Evolutionary conservation across 1,140 invertebrate genomes (phyloP), one percentile per base, ranked within the genome.

Genomic region (Drosophila kepulauana): DNA sequence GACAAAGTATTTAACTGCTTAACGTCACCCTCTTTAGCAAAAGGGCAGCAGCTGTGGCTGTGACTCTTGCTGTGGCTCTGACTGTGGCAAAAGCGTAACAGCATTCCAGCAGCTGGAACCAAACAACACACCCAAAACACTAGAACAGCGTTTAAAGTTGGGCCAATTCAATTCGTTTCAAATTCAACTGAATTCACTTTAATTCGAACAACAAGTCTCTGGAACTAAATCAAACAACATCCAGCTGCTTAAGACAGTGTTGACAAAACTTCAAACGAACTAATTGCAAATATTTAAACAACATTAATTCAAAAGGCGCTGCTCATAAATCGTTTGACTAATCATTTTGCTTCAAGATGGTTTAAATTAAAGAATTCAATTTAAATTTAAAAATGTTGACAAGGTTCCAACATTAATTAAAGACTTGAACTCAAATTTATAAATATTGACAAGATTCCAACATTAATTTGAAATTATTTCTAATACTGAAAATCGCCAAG

Each of bases 1-100:
- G 74, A 79, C 77, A 65, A 38, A 75, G 58, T 73, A 58, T 76
- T 76, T 65, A 76, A 35, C 46, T 76, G 68, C 49, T 25, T 28
- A 49, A 49, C 48, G 10, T 5, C 41, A n/a, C 28, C 28, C 57
- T 25, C 49, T 56, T 66, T 66, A 33, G 41, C 28, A 62, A 57
- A 57, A 73, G 56, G 56, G 70, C 35, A 52, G 5, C 11, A 30
- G 10, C 20, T 13, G 38, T 4, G 10, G 20, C n/a, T 33, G 3
- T 28, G 8, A 5, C 51, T 6, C n/a, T 5, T 2, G 20, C 48
- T 11, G 5, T 20, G 20, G 0, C 20, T 20, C 20, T 20, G 20
- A 20, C 52, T 33, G 56, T 15, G 15, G 56, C 41, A 54, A 59
- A 43, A 25, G 3, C 13, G 33, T 51, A 64, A 52, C 61, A 28